Base-by-base conservation (phyloP, 2,888 invertebrate species). In the Celastrina argiolus region DNA sequence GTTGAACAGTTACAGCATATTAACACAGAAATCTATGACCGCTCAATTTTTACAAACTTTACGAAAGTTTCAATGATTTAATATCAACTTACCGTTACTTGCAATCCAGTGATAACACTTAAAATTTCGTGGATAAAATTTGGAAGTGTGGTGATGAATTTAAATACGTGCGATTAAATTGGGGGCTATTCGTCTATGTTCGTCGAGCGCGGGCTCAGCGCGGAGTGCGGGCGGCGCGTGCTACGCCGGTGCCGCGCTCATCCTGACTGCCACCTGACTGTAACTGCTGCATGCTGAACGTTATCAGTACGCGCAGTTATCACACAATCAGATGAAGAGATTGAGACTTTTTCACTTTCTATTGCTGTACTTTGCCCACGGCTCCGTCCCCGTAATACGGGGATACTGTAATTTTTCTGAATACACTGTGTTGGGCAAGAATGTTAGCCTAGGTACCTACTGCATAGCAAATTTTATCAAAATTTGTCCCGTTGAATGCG, bases 221-320 rank as follows among this genome's bases (percentile, higher is more conserved):
- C 64, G 66, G 65, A 63, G 66, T 68, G 68, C 74, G 76, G 80
- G 61, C 61, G 61, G 39, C 34, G 61, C 87, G 85, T 82, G 83
- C 75, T 78, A 71, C 79, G 72, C 75, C 73, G 69, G 70, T 70
- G 79, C 77, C 82, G 83, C 76, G 74, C 80, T 77, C 77, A 79
- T 78, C 72, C 77, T 79, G 79, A 87, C 86, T 87, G 81, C 66
- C 51, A n/a, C n/a, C n/a, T n/a, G n/a, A n/a, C n/a, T n/a, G n/a
- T n/a, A 63, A 5, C 61, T 36, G 56, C 63, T 42, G 26, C 18
- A 22, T 22, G 51, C 4, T 22, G 14, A 22, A 36, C 10, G 36
- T 51, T 51, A 51, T 51, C 51, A 51, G 14, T 51, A 14, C 22
- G 22, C 51, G 51, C 45, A 45, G 18, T 18, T 51, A 26, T 26